These are phyloP conservation scores for Pantelozetes paolii DNA, from an alignment of 2,888 invertebrate species.

Conservation along the genomic window DNA sequence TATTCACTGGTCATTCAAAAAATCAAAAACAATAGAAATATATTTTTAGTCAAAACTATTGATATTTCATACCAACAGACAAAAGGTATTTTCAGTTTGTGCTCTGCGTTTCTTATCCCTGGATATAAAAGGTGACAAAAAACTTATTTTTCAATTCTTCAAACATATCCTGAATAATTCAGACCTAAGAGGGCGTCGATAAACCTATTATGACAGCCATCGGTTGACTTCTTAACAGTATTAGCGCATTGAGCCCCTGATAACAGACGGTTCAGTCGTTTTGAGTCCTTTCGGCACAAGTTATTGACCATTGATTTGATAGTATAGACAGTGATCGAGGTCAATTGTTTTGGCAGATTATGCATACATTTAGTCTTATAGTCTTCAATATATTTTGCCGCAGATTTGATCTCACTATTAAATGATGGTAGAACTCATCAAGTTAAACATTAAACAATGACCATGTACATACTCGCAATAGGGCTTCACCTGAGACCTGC, in stretches of 20 bases:
- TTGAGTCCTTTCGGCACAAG: background rate
- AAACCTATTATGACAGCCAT: background rate
- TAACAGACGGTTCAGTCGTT: background rate
- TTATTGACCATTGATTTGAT: background rate
- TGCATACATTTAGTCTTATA: slow-evolving; percentile 25
- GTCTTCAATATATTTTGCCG: too few species aligned
- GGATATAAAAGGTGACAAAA: too few species aligned
- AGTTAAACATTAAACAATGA: too few species aligned
- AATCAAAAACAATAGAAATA: background rate
- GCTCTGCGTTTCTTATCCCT: too few species aligned
- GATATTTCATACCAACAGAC: background rate
- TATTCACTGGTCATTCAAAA: background rate
- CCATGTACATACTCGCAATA: too few species aligned
- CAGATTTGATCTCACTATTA: too few species aligned
- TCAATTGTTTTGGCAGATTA: slow-evolving; percentile 18
- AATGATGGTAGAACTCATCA: too few species aligned
- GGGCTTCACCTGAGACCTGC: too few species aligned
- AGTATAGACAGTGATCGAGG: background rate
- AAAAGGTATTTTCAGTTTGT: background rate
- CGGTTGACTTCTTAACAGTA: background rate
- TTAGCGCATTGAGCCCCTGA: background rate
- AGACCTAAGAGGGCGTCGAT: slow-evolving; percentile 17
- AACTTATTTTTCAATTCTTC: too few species aligned
- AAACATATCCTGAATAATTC: too few species aligned
- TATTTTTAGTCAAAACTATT: background rate